Conservation (phyloP, 2,888 invertebrate species). For the Agapostemon virescens region DNA sequence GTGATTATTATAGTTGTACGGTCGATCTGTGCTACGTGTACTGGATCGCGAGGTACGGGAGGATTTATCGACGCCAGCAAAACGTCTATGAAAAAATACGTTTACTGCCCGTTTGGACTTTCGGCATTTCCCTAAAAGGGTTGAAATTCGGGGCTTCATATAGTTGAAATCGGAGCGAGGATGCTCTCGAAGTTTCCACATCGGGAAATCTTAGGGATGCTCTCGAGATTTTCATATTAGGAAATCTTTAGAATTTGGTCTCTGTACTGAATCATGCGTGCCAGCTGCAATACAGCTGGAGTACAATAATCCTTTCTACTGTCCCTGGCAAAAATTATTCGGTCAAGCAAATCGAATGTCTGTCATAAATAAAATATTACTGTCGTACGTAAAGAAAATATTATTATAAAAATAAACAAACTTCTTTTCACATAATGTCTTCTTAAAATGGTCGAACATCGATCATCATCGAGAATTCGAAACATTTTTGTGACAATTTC, state of each 20-base stretch:
- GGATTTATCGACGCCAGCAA: not conserved
- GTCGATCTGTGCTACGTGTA: slow-evolving; percentile 6
- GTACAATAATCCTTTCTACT: not conserved
- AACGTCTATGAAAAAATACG: not conserved
- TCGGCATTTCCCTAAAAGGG: not conserved
- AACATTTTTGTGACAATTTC: not conserved
- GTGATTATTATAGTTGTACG: not conserved
- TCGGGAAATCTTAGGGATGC: not conserved
- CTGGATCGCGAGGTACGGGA: not conserved
- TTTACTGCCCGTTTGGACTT: not conserved
- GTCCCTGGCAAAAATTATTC: not conserved
- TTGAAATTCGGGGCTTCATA: not conserved
- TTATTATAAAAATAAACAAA: not conserved
- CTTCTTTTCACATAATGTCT: not conserved
- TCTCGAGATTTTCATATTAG: not conserved
- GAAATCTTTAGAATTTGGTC: not conserved
- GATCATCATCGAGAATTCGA: not conserved
- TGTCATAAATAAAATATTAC: too few relatives aligned
- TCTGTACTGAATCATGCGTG: slow-evolving; percentile 1
- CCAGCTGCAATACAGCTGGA: not conserved
- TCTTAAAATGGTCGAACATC: not conserved
- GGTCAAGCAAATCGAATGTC: not conserved
- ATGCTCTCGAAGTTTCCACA: slow-evolving; percentile 5
- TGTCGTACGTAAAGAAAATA: not conserved
- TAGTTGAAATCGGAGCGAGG: not conserved